A percentile compares a stretch with the other conserved stretches of the same genome.
Evolutionary conservation across 2,113 vertebrate species (phyloP).

Genomic region (Chitala chitala): DNA sequence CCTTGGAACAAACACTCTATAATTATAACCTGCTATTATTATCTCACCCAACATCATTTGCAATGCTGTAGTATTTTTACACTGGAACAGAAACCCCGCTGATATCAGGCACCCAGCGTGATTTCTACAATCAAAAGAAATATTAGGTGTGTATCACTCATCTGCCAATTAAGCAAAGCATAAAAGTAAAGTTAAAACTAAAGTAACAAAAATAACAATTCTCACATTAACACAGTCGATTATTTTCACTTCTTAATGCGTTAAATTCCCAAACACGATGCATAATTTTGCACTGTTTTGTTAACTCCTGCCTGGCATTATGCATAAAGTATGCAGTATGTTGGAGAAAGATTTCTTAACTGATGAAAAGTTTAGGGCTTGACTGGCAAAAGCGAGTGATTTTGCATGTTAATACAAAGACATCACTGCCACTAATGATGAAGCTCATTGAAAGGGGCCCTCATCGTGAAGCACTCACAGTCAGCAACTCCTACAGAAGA

Average conservation of each 20-base stretch:
- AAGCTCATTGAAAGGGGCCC: not conserved
- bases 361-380: not conserved
- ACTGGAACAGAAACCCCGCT: not conserved
- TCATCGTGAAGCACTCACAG: too few species aligned
- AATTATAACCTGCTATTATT: too few species aligned
- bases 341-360: not conserved
- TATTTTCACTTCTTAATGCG: not conserved
- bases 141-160: not conserved
- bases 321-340: too few species aligned
- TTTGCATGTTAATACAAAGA: not conserved
- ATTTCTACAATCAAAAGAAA: not conserved
- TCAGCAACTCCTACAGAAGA: not conserved
- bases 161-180: not conserved
- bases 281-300: too few species aligned
- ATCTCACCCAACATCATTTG: not conserved
- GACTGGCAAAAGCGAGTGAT: not conserved
- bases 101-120: not conserved
- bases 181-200: not conserved
- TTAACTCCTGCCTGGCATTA: too few species aligned
- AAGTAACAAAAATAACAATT: not conserved
- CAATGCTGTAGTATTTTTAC: not conserved
- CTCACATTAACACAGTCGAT: not conserved
- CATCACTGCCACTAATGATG: not conserved
- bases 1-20: too few species aligned
- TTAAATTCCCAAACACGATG: too few species aligned